Percentiles rank a stretch among this genome's conserved stretches.
Conservation (phyloP, 2,888 invertebrate species). For the Sesia apiformis region DNA sequence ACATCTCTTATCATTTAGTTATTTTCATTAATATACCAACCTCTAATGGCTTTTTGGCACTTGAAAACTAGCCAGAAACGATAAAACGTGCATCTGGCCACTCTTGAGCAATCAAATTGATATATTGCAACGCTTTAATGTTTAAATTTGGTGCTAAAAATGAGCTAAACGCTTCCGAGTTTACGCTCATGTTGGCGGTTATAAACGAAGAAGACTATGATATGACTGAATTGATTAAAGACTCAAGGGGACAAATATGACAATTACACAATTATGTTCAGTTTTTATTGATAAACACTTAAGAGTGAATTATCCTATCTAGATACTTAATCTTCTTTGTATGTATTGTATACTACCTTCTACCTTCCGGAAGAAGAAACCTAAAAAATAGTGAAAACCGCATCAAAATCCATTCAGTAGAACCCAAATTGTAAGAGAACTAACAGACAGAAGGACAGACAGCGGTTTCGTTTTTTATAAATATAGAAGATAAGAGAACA, state of each 20-base stretch:
- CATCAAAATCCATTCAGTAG: not conserved
- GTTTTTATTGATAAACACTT: too few species aligned
- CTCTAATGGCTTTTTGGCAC: conserved; percentile 66
- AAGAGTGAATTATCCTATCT: too few species aligned
- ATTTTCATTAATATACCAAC: conserved; percentile 53
- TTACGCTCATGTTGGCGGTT: not conserved
- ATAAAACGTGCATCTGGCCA: conserved; percentile 65
- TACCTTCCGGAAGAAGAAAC: not conserved
- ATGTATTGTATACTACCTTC: not conserved
- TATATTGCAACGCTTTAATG: conserved; percentile 57
- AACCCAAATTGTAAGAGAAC: too few species aligned
- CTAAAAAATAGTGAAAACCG: not conserved
- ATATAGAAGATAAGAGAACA: too few species aligned
- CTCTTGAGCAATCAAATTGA: conserved; percentile 46
- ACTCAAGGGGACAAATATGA: too few species aligned
- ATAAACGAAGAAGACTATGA: too few species aligned
- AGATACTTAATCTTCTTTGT: too few species aligned
- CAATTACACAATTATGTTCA: too few species aligned
- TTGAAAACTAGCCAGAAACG: conserved; percentile 70
- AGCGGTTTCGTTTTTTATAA: too few species aligned
- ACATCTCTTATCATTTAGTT: conserved; percentile 39
- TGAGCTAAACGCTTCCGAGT: conserved; percentile 34
- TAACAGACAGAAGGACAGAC: too few species aligned
- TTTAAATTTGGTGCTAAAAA: conserved; percentile 50
- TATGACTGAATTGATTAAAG: too few species aligned